Evolutionary conservation across 2,797 vertebrate species (phyloP).

Genomic region (Thalassophryne amazonica): DNA sequence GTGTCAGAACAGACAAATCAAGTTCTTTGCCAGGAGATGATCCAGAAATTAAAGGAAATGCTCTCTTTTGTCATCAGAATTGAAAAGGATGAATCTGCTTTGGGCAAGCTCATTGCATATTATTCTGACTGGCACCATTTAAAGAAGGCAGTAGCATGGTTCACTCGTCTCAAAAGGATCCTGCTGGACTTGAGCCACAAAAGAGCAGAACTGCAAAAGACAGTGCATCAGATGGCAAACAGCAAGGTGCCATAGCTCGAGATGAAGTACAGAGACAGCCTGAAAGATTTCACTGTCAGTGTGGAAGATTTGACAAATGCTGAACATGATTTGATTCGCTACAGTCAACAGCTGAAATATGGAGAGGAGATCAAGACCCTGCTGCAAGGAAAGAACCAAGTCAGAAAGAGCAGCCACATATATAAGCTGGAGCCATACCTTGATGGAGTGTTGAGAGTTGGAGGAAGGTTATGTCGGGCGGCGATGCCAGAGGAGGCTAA

Average conservation of each 20-base stretch:
- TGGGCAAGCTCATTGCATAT: not conserved
- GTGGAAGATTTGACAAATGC: too few species aligned
- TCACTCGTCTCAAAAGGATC: not conserved
- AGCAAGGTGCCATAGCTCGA: not conserved
- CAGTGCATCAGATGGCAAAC: not conserved
- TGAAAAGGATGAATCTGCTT: too few species aligned
- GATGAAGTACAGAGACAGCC: conserved; percentile 6
- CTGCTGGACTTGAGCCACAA: not conserved
- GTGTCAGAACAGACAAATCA: not conserved
- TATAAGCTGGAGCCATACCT: not conserved
- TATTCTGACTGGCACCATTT: not conserved
- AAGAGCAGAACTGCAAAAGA: not conserved
- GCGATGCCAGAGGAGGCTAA: not conserved
- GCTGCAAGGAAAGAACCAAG: not conserved
- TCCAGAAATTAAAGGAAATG: not conserved
- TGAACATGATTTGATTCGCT: too few species aligned
- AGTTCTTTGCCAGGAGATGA: not conserved
- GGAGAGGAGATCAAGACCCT: conserved; percentile 1
- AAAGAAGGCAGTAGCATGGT: not conserved
- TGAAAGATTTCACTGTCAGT: too few species aligned
- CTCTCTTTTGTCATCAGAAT: too few species aligned
- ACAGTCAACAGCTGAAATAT: too few species aligned
- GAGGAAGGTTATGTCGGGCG: not conserved
- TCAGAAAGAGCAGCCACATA: not conserved
- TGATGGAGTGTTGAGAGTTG: not conserved